Conservation (phyloP, 1,140 invertebrate species). For the Diachasma alloeum region DNA sequence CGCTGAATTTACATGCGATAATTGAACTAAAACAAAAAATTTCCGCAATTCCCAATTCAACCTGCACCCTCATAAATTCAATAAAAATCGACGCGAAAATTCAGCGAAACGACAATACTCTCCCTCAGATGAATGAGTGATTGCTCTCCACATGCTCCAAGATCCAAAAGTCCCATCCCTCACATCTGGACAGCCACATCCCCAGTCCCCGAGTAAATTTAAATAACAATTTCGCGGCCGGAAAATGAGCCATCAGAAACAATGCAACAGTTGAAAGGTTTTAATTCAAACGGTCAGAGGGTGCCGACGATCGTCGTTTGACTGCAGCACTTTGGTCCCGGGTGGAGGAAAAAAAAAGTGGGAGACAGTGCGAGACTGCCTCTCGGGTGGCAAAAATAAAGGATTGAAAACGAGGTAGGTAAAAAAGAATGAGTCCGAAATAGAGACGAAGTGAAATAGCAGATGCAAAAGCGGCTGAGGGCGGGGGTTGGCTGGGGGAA, state of each 20-base stretch:
- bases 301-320: neutral
- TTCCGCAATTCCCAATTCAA: too few relatives aligned
- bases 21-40: too few relatives aligned
- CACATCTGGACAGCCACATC: neutral
- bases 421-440: neutral
- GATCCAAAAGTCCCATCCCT: neutral
- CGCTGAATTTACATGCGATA: too few relatives aligned
- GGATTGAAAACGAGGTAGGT: neutral
- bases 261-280: slow-evolving; percentile 41
- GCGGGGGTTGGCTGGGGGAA: neutral
- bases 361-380: neutral
- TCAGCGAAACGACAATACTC: too few relatives aligned
- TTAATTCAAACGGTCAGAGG: slow-evolving; percentile 29
- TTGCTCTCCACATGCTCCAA: neutral
- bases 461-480: neutral
- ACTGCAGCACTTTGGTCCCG: neutral
- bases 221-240: slow-evolving; percentile 52
- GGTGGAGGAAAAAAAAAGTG: neutral
- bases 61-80: too few relatives aligned
- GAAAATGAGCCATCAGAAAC: slow-evolving; percentile 56
- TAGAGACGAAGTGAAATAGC: neutral
- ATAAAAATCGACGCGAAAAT: too few relatives aligned
- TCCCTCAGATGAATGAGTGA: too few relatives aligned
- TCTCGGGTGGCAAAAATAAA: neutral
- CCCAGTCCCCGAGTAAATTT: slow-evolving; percentile 34